phyloP scores from a whole-genome alignment of 2,797 vertebrate species.

The Acanthopagrus latus region DNA sequence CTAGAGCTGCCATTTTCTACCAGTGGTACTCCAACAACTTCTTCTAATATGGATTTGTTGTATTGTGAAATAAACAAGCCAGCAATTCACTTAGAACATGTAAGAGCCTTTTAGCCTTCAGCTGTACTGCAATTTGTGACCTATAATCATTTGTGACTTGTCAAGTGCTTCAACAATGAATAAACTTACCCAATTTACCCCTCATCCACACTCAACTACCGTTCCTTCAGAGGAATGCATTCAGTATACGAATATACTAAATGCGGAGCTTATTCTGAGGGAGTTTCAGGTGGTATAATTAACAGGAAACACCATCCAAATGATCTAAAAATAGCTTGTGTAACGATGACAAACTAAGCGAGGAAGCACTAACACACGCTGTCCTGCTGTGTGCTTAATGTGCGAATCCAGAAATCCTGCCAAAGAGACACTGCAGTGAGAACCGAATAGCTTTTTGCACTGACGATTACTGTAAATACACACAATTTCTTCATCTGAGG shows the following conservation, averaged over 20 bases:
- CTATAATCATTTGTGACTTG: neutral
- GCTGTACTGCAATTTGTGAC: neutral
- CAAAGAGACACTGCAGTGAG: slow-evolving; percentile 38
- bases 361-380: slow-evolving; percentile 29
- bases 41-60: neutral
- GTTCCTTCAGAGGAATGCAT: neutral
- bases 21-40: too few relatives aligned
- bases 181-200: neutral
- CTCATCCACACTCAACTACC: neutral
- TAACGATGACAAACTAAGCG: slow-evolving; percentile 16
- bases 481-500: slow-evolving; percentile 21
- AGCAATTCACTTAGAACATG: too few relatives aligned
- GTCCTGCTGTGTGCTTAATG: slow-evolving; percentile 46
- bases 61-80: neutral
- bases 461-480: slow-evolving; percentile 45
- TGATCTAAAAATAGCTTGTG: slow-evolving; percentile 54
- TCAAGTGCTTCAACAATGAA: neutral
- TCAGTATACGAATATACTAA: slow-evolving; percentile 8
- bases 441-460: slow-evolving; percentile 45
- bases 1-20: neutral
- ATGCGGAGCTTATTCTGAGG: slow-evolving; percentile 8
- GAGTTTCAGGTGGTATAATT: slow-evolving; percentile 14
- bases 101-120: neutral
- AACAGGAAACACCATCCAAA: neutral
- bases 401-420: slow-evolving; percentile 44